phyloP scores from a whole-genome alignment of 2,888 invertebrate species.

The Meandrusa payeni region DNA sequence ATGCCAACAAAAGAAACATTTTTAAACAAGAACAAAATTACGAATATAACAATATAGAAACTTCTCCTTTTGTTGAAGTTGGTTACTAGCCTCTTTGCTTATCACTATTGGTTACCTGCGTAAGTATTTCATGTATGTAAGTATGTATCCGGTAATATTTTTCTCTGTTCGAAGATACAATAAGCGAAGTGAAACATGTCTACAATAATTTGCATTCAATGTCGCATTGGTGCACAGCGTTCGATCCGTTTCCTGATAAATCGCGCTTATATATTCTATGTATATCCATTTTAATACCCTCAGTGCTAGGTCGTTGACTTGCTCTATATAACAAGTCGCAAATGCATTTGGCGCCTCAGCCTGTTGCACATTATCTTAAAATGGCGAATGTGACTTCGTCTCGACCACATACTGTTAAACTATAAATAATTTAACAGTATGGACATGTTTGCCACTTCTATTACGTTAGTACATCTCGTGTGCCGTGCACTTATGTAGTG shows the following conservation, averaged over 20 bases:
- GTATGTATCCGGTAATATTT: conserved; percentile 12
- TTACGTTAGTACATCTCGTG: not conserved
- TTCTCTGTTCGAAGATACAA: conserved; percentile 9
- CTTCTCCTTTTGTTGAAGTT: too few relatives aligned
- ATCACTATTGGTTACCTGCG: too few relatives aligned
- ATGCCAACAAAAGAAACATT: too few relatives aligned
- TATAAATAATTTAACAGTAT: conserved; percentile 25
- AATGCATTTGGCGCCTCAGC: conserved; percentile 51
- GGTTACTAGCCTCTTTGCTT: too few relatives aligned
- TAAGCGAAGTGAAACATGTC: conserved; percentile 10
- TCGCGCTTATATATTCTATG: conserved; percentile 23
- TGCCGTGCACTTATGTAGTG: too few relatives aligned
- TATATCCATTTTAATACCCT: conserved; percentile 56
- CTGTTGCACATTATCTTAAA: conserved; percentile 45
- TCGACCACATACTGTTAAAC: conserved; percentile 25
- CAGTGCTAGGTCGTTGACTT: conserved; percentile 64
- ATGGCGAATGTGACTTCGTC: conserved; percentile 44
- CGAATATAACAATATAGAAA: too few relatives aligned
- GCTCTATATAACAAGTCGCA: conserved; percentile 48
- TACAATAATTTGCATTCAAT: conserved; percentile 24
- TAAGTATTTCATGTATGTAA: too few relatives aligned
- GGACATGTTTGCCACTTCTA: conserved; percentile 14
- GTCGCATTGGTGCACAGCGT: conserved; percentile 15
- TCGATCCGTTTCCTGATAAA: conserved; percentile 30
- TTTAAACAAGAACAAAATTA: too few relatives aligned